A percentile compares a stretch with the other conserved stretches of the same genome.
These are phyloP conservation scores for Pelagia noctiluca DNA, from an alignment of 30 jellyfish, hydroid and myxozoan species.

Conservation along the genomic window DNA sequence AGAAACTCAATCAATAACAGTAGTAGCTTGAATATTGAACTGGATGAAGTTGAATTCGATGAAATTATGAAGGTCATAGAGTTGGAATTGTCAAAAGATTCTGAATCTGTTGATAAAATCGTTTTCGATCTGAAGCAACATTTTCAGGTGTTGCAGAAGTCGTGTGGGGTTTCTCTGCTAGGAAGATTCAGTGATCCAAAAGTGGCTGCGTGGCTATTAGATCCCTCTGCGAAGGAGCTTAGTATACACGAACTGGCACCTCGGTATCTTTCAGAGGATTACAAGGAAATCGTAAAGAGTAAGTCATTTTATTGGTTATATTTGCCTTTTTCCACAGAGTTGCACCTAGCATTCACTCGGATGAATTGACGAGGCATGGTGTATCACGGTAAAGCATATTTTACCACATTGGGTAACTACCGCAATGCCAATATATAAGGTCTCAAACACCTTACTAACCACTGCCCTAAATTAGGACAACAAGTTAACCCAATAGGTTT, in stretches of 20 bases:
- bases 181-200: constrained; percentile 83
- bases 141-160: constrained; percentile 45
- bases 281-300: constrained; percentile 60
- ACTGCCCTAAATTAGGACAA: too few species aligned
- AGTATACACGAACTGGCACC: constrained; percentile 63
- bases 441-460: too few species aligned
- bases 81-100: not conserved
- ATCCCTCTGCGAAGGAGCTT: constrained; percentile 74
- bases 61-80: not conserved
- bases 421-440: too few species aligned
- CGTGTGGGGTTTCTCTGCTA: constrained; percentile 33
- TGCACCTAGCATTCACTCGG: too few species aligned
- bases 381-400: too few species aligned
- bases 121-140: constrained; percentile 86
- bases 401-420: too few species aligned
- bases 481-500: too few species aligned
- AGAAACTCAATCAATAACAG: not conserved
- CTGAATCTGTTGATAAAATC: constrained; percentile 14
- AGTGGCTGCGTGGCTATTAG: constrained; percentile 96
- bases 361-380: too few species aligned
- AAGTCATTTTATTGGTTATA: too few species aligned
- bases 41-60: not conserved
- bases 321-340: too few species aligned
- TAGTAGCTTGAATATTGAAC: not conserved
- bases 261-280: constrained; percentile 65